phyloP scores from a whole-genome alignment of 1,140 invertebrate genomes.

The Apis mellifera region DNA sequence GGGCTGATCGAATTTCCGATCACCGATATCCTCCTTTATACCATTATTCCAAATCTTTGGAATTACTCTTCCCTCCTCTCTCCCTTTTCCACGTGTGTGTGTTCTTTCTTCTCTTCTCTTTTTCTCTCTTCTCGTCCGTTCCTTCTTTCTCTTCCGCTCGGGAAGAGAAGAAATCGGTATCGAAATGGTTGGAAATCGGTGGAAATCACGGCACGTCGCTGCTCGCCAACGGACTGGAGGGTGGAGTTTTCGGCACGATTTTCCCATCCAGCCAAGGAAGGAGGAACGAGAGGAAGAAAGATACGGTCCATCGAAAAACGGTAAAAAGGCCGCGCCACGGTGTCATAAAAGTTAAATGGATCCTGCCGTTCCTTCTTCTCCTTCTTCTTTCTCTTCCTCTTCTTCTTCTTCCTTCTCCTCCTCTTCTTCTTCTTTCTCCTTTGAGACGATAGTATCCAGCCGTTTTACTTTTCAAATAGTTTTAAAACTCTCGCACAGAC shows the following conservation, averaged over 20 bases:
- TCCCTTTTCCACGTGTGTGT: background rate
- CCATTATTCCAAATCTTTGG: slow-evolving; percentile 24
- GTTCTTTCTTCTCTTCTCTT: background rate
- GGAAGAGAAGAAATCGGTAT: background rate
- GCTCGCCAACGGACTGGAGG: slow-evolving; percentile 29
- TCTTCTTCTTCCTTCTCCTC: background rate
- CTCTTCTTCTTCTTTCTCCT: background rate
- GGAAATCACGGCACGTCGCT: slow-evolving; percentile 45
- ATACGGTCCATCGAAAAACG: slow-evolving; percentile 51
- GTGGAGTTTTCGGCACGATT: slow-evolving; percentile 45
- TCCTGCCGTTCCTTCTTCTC: slow-evolving; percentile 23
- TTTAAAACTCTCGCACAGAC: slow-evolving; percentile 27
- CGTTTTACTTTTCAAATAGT: slow-evolving; percentile 54
- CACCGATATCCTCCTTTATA: slow-evolving; percentile 38
- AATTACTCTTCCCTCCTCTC: too few relatives aligned
- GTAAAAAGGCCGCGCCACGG: slow-evolving; percentile 39
- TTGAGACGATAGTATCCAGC: slow-evolving; percentile 23
- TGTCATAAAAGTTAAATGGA: slow-evolving; percentile 67
- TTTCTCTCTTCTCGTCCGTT: background rate
- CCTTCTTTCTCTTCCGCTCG: background rate
- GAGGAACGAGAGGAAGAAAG: background rate
- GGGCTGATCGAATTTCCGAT: slow-evolving; percentile 70
- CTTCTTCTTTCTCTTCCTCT: too few relatives aligned
- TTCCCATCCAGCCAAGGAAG: background rate
- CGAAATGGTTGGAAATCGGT: slow-evolving; percentile 13